Percentiles rank a stretch among this genome's conserved stretches.
Conservation (phyloP, 2,888 invertebrate genomes). For the Pocota personata region DNA sequence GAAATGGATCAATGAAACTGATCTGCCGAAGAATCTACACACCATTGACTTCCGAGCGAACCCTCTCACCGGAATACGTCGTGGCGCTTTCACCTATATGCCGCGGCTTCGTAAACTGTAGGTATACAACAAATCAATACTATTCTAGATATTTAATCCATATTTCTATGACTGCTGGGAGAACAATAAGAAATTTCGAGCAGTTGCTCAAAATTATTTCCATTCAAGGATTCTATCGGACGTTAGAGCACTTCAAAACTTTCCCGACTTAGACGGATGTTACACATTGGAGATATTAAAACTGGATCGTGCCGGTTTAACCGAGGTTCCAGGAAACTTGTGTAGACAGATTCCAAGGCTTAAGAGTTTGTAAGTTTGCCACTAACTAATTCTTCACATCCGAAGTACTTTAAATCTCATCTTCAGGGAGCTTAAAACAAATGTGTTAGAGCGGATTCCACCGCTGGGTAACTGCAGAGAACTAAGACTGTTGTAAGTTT, state of each 20-base stretch:
- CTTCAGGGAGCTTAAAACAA: conserved; percentile 93
- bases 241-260: conserved; percentile 89
- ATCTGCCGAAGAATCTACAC: conserved; percentile 88
- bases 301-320: conserved; percentile 91
- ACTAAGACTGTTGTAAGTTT: conserved; percentile 92
- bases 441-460: conserved; percentile 90
- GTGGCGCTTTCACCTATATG: conserved; percentile 89
- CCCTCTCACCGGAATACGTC: conserved; percentile 89
- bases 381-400: neutral
- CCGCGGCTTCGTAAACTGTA: conserved; percentile 91
- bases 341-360: conserved; percentile 91
- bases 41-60: conserved; percentile 93
- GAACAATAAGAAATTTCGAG: conserved; percentile 76
- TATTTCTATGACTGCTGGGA: conserved; percentile 71
- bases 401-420: conserved; percentile 34
- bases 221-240: conserved; percentile 91
- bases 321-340: conserved; percentile 88
- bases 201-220: conserved; percentile 76
- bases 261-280: conserved; percentile 93
- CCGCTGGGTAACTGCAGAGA: conserved; percentile 90
- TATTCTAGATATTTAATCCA: conserved; percentile 32
- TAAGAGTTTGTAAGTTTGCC: conserved; percentile 90
- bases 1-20: conserved; percentile 88
- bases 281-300: conserved; percentile 90
- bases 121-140: conserved; percentile 82